Percentiles rank a stretch among this genome's conserved stretches.
Conservation (phyloP, 2,797 vertebrate species). For the Channa striata region DNA sequence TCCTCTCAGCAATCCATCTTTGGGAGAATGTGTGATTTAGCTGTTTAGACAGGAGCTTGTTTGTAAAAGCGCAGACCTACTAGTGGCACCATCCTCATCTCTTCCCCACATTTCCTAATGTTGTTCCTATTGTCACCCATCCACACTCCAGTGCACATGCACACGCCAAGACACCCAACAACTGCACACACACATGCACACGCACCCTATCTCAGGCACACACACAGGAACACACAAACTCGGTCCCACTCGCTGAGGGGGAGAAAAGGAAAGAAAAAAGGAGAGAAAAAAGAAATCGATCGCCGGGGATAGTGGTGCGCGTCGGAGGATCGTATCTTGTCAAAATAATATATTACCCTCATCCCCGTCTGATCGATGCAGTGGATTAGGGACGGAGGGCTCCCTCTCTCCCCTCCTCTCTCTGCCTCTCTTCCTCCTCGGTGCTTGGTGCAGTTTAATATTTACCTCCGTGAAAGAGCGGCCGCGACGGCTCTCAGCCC, state of each 20-base stretch:
- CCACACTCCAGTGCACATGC: constrained; percentile 77
- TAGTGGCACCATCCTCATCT: constrained; percentile 75
- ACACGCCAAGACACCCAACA: constrained; percentile 44
- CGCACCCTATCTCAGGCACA: constrained; percentile 51
- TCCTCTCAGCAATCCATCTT: constrained; percentile 59
- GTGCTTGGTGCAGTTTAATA: constrained; percentile 89
- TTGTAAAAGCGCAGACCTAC: constrained; percentile 73
- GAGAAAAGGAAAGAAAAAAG: constrained; percentile 82
- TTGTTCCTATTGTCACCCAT: constrained; percentile 82
- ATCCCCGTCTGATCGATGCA: constrained; percentile 97
- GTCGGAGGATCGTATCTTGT: constrained; percentile 98
- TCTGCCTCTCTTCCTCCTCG: constrained; percentile 71
- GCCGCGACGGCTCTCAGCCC: constrained; percentile 87
- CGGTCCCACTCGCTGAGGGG: constrained; percentile 85
- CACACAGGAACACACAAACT: constrained; percentile 71
- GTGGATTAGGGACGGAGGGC: constrained; percentile 95
- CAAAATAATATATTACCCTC: constrained; percentile 99
- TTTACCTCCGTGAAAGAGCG: constrained; percentile 90
- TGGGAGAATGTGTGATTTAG: constrained; percentile 67
- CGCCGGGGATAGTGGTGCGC: constrained; percentile 91
- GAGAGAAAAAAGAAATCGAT: constrained; percentile 93
- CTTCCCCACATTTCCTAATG: constrained; percentile 82
- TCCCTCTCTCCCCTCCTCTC: constrained; percentile 72
- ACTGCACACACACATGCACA: constrained; percentile 55
- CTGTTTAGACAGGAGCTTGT: constrained; percentile 79